Evolutionary conservation across 1,140 invertebrate species (phyloP).

Genomic region (Ooceraea biroi): DNA sequence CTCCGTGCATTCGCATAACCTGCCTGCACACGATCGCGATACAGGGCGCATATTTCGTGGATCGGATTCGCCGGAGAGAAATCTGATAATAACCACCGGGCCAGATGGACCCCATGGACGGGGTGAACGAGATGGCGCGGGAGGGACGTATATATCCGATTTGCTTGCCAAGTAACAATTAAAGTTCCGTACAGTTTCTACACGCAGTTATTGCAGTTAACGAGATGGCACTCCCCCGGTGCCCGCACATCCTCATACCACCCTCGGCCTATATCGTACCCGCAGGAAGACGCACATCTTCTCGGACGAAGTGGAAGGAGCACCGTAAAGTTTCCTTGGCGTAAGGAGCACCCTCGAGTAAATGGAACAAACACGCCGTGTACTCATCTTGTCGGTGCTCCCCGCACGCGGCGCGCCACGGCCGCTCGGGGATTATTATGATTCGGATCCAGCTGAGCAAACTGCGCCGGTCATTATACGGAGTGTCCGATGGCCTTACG

Average conservation of each 20-base stretch:
- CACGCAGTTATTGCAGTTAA: slow-evolving; percentile 73
- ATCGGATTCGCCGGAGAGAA: slow-evolving; percentile 56
- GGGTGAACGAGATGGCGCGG: not conserved
- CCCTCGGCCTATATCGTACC: slow-evolving; percentile 37
- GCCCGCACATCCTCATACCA: slow-evolving; percentile 12
- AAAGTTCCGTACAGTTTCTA: slow-evolving; percentile 70
- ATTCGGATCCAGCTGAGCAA: slow-evolving; percentile 75
- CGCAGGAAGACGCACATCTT: slow-evolving; percentile 49
- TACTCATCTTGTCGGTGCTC: slow-evolving; percentile 45
- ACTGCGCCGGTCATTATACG: slow-evolving; percentile 66
- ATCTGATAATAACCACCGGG: slow-evolving; percentile 59
- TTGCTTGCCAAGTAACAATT: slow-evolving; percentile 77
- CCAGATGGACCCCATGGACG: slow-evolving; percentile 26
- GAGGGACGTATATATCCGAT: slow-evolving; percentile 66
- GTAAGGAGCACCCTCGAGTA: slow-evolving; percentile 72
- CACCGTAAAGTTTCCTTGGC: slow-evolving; percentile 66
- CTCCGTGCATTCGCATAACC: slow-evolving; percentile 56
- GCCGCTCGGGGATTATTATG: slow-evolving; percentile 72
- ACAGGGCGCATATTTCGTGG: slow-evolving; percentile 53
- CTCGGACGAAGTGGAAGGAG: not conserved
- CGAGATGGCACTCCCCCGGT: slow-evolving; percentile 59
- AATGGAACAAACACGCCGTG: slow-evolving; percentile 74
- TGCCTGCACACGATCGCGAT: slow-evolving; percentile 40
- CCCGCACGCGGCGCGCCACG: slow-evolving; percentile 21
- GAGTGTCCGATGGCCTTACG: slow-evolving; percentile 24